Evolutionary conservation across 2,888 invertebrate genomes (phyloP), one percentile per base, ranked within the genome.

Genomic region (Fragum whitleyi): DNA sequence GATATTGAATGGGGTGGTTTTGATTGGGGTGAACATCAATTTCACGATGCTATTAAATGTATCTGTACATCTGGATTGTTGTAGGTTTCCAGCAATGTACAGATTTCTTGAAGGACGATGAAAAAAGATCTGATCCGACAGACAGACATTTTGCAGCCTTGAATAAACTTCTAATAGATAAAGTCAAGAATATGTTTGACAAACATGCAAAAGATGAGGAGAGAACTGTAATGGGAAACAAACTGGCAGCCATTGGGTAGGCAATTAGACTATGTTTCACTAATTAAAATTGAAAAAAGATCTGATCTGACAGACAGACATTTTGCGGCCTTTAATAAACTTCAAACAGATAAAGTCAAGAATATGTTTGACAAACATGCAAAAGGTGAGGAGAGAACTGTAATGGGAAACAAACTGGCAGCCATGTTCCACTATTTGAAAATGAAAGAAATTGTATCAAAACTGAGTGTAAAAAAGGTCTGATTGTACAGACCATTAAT

Each of bases 351-450:
- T 23, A 84, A 84, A 14, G 55, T 84, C 28, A 55, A 71, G 6
- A 42, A 53, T 16, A 21, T 53, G 51, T 84, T 84, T 39, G 21
- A 23, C 5, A 67, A 71, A 39, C 53, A 59, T 53, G 29, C 39
- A 14, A 28, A 29, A 23, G 77, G 83, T 67, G 88, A 87, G 14
- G 79, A 85, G 36, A 77, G 86, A 29, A 77, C 69, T 21, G 74
- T 86, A 0, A 85, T 88, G 88, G 88, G 83, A n/a, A 83, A 88
- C 53, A 76, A 83, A 68, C 57, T 88, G 29, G 86, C 86, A 29
- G 70, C 75, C 70, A 78, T n/a, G 23, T 57, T 21, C n/a, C n/a
- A n/a, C 28, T 16, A 7, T 26, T 28, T 11, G 32, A 19, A n/a
- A n/a, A n/a, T 0, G 42, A 19, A 16, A n/a, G n/a, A n/a, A n/a